Base-by-base conservation (phyloP, 1,140 invertebrate species). In the Zaprionus lachaisei region DNA sequence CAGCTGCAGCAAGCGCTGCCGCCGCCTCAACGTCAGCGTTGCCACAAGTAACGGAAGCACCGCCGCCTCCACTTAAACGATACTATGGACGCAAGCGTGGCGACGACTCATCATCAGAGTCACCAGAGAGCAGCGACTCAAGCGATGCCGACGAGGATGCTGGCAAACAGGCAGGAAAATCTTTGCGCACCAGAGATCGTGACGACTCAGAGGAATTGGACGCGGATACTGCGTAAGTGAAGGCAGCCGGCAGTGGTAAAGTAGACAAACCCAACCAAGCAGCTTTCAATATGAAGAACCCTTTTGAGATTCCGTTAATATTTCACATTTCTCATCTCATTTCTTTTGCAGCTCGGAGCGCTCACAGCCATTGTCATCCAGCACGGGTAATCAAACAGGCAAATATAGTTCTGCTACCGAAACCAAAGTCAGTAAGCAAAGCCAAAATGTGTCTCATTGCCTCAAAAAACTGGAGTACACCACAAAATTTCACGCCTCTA, bases 371-470 rank as follows among this genome's bases (percentile, higher is more conserved):
- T 64, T 79, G 76, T 76, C 89, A 72, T 77, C 89, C 75, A 83
- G 80, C 79, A 91, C 90, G 80, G 91, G 91, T 92, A 92, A 92
- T 92, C 91, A 92, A 92, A 92, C 85, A 91, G 91, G 91, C 91
- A 92, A 92, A 92, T 92, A 92, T 92, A 81, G 80, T 85, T 85
- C 91, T 79, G 91, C 90, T 91, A 94, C 94, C 94, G 95, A 96
- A 95, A 95, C 95, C 96, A 97, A 98, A 97, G 97, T 97, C 97
- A 97, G 97, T 98, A 98, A 97, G 97, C 97, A 97, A 96, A 95
- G 94, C 95, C 95, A 75, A 94, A 91, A 20, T 20, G 64, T 85
- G 93, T 91, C 66, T 70, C 67, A 83, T 79, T 79, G 82, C 83
- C 83, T 80, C 87, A 91, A 56, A 49, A 63, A 91, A 86, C 83